Percentiles rank a stretch among this genome's conserved stretches.
These are phyloP conservation scores for Ladona fulva DNA, from an alignment of 1,140 invertebrate genomes.

Conservation along the genomic window DNA sequence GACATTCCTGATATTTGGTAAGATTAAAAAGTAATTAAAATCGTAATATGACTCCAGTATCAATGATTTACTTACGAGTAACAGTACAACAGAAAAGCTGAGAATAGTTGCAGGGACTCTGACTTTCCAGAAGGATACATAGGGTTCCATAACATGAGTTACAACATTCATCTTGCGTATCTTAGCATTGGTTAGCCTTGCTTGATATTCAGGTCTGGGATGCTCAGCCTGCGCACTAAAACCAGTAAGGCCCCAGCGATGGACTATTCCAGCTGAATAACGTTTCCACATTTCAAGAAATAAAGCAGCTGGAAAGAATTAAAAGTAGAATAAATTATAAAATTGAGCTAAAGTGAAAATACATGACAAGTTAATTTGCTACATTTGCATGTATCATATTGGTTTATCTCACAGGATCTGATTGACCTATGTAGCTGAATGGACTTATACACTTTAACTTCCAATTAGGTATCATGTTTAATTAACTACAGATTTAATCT, in stretches of 20 bases:
- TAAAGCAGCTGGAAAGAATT: conserved; percentile 57
- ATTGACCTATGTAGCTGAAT: too few relatives aligned
- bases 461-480: too few relatives aligned
- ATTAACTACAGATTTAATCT: too few relatives aligned
- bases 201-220: conserved; percentile 71
- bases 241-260: conserved; percentile 81
- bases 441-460: too few relatives aligned
- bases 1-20: too few relatives aligned
- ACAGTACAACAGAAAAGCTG: conserved; percentile 11
- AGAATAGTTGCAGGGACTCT: conserved; percentile 60
- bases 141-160: conserved; percentile 69
- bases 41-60: too few relatives aligned
- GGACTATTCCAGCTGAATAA: conserved; percentile 81
- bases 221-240: conserved; percentile 82
- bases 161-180: conserved; percentile 48
- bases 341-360: too few relatives aligned
- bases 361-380: too few relatives aligned
- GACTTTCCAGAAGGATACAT: conserved; percentile 81
- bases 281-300: conserved; percentile 94
- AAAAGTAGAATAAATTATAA: too few relatives aligned
- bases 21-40: too few relatives aligned
- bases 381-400: too few relatives aligned
- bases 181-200: conserved; percentile 47
- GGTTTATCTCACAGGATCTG: too few relatives aligned
- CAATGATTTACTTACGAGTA: neutral